A percentile compares a stretch with the other conserved stretches of the same genome.
These are phyloP conservation scores for Tragelaphus scriptus DNA, from an alignment of 2,113 vertebrate species.

Conservation along the genomic window DNA sequence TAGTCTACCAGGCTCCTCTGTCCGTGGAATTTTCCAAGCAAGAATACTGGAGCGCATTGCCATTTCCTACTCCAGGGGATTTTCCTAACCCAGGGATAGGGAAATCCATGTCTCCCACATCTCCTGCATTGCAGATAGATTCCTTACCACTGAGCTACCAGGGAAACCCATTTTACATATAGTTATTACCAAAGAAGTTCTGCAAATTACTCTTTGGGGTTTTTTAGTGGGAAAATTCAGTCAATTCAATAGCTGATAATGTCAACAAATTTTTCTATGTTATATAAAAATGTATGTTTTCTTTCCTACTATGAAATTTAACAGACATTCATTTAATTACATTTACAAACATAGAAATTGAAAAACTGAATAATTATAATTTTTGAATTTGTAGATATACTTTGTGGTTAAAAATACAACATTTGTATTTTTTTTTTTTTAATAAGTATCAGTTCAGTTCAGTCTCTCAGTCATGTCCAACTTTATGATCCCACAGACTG, in stretches of 20 bases:
- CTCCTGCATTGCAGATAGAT: not conserved
- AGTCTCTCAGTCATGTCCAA: not conserved
- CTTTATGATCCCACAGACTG: fast-evolving
- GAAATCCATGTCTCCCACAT: not conserved
- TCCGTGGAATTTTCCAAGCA: not conserved
- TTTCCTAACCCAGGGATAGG: not conserved
- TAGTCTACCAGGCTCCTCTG: not conserved
- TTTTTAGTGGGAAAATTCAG: not conserved
- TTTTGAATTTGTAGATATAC: not conserved
- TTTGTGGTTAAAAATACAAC: not conserved
- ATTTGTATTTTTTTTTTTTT: not conserved
- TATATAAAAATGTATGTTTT: not conserved
- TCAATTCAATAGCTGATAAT: not conserved
- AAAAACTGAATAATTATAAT: not conserved
- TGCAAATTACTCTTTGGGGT: not conserved
- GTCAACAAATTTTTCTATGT: not conserved
- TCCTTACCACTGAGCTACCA: not conserved
- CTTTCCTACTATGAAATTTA: not conserved
- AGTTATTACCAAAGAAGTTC: not conserved
- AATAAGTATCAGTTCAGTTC: not conserved
- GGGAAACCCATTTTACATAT: not conserved
- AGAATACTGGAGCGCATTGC: not conserved
- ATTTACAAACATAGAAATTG: not conserved
- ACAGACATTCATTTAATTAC: not conserved
- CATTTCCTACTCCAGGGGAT: not conserved